Conservation (phyloP, 92 coral and sea anemone species). For the Epizoanthus rinbou region DNA sequence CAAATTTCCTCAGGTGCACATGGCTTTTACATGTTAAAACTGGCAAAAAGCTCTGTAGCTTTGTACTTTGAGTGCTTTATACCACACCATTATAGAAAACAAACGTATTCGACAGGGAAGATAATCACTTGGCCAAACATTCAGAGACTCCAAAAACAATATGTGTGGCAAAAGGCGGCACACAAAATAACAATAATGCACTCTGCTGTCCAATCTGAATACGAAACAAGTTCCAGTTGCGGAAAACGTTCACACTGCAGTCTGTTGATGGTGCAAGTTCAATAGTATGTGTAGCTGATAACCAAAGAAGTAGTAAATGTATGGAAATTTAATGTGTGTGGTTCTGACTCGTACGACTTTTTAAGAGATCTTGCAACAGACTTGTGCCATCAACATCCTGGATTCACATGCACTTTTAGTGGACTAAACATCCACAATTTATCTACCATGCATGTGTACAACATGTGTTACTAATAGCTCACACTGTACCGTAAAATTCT, state of each 20-base stretch:
- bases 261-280: background rate
- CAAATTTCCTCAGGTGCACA: background rate
- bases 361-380: background rate
- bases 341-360: background rate
- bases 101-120: background rate
- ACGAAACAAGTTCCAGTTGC: background rate
- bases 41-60: conserved; percentile 33
- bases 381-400: no score
- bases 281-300: no score
- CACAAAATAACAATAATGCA: background rate
- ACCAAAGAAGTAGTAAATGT: no score
- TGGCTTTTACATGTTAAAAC: background rate
- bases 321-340: background rate
- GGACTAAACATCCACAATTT: no score
- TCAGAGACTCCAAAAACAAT: conserved; percentile 27
- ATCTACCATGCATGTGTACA: no score
- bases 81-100: conserved; percentile 22
- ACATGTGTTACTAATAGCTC: no score
- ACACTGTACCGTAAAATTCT: no score
- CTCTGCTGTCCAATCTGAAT: background rate
- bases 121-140: conserved; percentile 8
- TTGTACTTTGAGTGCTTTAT: conserved; percentile 25
- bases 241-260: background rate
- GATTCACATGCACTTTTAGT: no score
- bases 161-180: background rate